A percentile compares a stretch with the other conserved stretches of the same genome.
Evolutionary conservation across 2,113 vertebrate genomes (phyloP).

Genomic region (Anoura caudifer): DNA sequence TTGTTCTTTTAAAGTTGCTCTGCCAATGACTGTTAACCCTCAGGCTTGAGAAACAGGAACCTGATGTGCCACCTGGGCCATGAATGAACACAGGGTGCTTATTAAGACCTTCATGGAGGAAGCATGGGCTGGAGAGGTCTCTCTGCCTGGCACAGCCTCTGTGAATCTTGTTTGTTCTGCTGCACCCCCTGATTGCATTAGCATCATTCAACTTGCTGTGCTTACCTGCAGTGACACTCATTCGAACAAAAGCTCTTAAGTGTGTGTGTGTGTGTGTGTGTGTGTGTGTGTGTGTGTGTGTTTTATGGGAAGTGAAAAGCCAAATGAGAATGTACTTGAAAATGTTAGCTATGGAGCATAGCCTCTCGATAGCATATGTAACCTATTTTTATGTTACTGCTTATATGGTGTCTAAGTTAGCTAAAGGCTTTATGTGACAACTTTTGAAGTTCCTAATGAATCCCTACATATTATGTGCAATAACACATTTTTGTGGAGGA

Average conservation of each 20-base stretch:
- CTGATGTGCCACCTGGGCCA: not conserved
- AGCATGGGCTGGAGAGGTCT: not conserved
- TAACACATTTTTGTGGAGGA: not conserved
- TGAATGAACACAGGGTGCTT: too few relatives aligned
- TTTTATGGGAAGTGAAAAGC: slow-evolving; percentile 33
- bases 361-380: not conserved
- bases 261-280: too few relatives aligned
- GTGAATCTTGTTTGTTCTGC: too few relatives aligned
- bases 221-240: not conserved
- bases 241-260: not conserved
- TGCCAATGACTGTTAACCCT: not conserved
- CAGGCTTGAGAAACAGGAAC: not conserved
- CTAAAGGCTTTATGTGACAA: slow-evolving; percentile 5
- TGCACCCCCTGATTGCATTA: not conserved
- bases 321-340: not conserved
- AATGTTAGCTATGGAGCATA: not conserved
- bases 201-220: not conserved
- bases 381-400: not conserved
- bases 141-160: not conserved
- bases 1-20: not conserved
- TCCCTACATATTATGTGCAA: not conserved
- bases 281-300: not conserved
- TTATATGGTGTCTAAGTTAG: not conserved
- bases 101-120: not conserved
- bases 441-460: not conserved